A percentile compares a stretch with the other conserved stretches of the same genome.
phyloP scores from a whole-genome alignment of 2,797 vertebrate species.

The Sciurus vulgaris region DNA sequence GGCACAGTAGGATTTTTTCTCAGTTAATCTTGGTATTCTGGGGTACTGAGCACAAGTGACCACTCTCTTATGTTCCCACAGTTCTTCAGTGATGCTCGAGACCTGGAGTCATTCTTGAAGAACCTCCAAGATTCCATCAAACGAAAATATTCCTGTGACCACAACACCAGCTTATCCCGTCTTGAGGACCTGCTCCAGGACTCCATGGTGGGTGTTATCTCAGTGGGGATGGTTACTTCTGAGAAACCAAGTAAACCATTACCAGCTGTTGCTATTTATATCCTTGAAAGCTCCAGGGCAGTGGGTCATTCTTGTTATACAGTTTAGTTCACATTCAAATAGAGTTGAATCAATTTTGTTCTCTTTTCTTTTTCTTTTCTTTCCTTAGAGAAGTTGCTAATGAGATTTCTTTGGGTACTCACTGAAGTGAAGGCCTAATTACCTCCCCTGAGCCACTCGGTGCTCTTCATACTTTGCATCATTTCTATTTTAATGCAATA shows the following conservation, averaged over 20 bases:
- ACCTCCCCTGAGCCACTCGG: neutral
- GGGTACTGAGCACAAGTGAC: neutral
- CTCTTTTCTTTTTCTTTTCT: constrained; percentile 20
- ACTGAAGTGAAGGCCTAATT: neutral
- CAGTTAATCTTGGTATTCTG: neutral
- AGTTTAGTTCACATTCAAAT: neutral
- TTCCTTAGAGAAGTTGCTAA: constrained; percentile 47
- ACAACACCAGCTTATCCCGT: constrained; percentile 94
- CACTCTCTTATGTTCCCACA: constrained; percentile 77
- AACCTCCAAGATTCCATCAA: constrained; percentile 97
- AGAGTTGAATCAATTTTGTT: constrained; percentile 49
- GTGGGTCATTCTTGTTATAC: neutral
- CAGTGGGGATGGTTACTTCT: constrained; percentile 64
- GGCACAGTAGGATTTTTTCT: neutral
- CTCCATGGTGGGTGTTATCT: constrained; percentile 94
- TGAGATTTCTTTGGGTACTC: constrained; percentile 40
- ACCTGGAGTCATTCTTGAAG: constrained; percentile 94
- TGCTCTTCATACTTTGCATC: neutral
- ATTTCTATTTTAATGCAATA: neutral
- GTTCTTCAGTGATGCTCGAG: constrained; percentile 95
- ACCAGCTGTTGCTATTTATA: constrained; percentile 62
- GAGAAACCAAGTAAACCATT: constrained; percentile 68
- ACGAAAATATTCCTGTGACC: constrained; percentile 97
- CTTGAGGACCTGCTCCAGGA: constrained; percentile 98
- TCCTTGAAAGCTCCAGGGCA: constrained; percentile 70